A percentile compares a stretch with the other conserved stretches of the same genome.
These are phyloP conservation scores for Ammodytes dubius DNA, from an alignment of 2,113 vertebrate species.

Conservation along the genomic window DNA sequence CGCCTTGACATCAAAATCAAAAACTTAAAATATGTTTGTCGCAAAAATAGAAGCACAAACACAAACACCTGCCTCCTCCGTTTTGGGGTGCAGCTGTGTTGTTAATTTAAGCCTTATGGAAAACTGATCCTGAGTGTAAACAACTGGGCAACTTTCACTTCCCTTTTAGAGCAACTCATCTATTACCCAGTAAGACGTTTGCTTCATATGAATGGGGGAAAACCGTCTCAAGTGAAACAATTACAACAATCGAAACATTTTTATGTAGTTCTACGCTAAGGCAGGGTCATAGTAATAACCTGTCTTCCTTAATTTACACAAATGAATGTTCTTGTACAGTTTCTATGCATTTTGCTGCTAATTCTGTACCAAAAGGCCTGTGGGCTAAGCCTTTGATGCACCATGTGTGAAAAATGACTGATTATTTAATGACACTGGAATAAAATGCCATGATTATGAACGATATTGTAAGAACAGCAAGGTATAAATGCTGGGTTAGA, in stretches of 20 bases:
- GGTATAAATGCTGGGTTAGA: not conserved
- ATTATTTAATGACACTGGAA: not conserved
- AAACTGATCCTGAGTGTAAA: constrained; percentile 73
- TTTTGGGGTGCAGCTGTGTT: constrained; percentile 50
- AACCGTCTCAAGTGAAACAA: not conserved
- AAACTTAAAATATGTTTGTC: not conserved
- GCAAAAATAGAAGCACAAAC: constrained; percentile 26
- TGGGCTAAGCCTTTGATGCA: not conserved
- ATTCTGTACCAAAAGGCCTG: not conserved
- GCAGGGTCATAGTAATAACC: accelerated
- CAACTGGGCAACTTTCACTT: constrained; percentile 81
- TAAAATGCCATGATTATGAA: not conserved
- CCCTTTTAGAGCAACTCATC: constrained; percentile 32
- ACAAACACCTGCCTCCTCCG: constrained; percentile 44
- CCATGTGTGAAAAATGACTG: not conserved
- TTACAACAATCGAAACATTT: not conserved
- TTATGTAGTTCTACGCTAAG: not conserved
- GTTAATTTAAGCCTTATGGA: constrained; percentile 69
- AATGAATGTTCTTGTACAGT: not conserved
- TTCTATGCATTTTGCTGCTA: not conserved
- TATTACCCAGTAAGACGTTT: not conserved
- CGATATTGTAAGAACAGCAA: not conserved
- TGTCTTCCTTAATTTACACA: not conserved
- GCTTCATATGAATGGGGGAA: not conserved
- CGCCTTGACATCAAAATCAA: not conserved